Conservation (phyloP, 2,113 vertebrate species). For the Hemiscyllium ocellatum region DNA sequence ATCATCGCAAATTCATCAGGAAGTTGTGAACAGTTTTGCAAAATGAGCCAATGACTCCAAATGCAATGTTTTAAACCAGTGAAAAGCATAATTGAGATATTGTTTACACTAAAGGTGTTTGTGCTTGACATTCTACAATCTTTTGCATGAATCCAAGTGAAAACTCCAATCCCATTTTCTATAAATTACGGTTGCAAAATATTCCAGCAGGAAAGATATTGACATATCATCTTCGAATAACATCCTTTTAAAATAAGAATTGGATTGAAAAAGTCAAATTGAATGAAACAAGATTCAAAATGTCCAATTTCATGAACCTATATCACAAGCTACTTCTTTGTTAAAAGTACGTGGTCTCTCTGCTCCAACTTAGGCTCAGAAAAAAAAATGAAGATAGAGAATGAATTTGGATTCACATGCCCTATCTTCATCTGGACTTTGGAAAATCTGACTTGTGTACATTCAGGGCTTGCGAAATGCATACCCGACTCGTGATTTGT, state of each 20-base stretch:
- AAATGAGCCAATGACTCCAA: no score
- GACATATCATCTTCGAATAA: no score
- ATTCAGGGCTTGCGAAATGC: no score
- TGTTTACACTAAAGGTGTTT: neutral
- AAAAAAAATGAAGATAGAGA: neutral
- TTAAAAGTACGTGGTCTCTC: neutral
- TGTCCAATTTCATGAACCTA: neutral
- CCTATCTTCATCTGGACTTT: no score
- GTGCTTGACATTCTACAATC: neutral
- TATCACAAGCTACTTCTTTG: neutral
- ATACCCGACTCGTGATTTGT: no score
- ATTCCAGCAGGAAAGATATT: no score
- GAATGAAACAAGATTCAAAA: neutral
- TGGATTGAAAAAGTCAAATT: neutral
- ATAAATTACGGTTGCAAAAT: no score
- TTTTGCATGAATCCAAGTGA: no score
- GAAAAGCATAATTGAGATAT: neutral
- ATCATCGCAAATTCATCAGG: neutral
- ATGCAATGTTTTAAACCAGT: neutral
- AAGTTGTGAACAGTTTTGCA: neutral
- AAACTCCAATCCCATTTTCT: neutral
- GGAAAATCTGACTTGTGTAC: no score
- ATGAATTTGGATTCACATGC: neutral
- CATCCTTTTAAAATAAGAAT: neutral
- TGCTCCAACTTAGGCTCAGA: neutral